These are phyloP conservation scores for Hermodice carunculata DNA, from an alignment of 2,888 invertebrate species.

Conservation along the genomic window DNA sequence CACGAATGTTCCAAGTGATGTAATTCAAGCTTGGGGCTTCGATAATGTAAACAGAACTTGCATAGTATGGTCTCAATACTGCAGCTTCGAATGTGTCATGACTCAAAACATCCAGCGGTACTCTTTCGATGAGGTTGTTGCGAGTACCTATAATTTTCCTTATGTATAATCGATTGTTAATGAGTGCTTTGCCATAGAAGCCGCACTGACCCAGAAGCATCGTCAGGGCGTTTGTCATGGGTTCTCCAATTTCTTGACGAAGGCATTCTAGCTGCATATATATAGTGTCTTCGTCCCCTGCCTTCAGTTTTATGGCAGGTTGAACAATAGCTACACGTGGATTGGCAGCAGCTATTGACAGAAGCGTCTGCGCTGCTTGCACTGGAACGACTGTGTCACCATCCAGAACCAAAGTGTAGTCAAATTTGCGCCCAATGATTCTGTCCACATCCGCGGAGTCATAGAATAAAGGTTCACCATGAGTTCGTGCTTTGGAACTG, in stretches of 20 bases:
- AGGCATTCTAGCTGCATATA: constrained; percentile 59
- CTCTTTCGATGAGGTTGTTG: constrained; percentile 52
- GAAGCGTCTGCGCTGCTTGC: constrained; percentile 49
- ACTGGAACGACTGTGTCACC: constrained; percentile 55
- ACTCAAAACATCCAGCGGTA: constrained; percentile 59
- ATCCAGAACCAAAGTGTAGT: constrained; percentile 59
- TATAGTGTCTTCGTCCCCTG: constrained; percentile 49
- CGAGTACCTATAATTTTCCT: constrained; percentile 54
- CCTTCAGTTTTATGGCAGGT: constrained; percentile 57
- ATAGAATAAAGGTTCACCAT: constrained; percentile 55
- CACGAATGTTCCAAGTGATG: constrained; percentile 59
- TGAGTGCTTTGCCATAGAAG: constrained; percentile 59
- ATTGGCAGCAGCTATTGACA: constrained; percentile 56
- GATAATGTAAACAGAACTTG: constrained; percentile 48
- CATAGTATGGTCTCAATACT: constrained; percentile 52
- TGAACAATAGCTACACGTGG: constrained; percentile 59
- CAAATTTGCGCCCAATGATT: constrained; percentile 51
- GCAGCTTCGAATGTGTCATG: constrained; percentile 63
- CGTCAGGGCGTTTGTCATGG: constrained; percentile 56
- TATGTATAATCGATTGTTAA: constrained; percentile 58
- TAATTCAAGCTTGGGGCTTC: constrained; percentile 59
- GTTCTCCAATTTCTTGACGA: constrained; percentile 55
- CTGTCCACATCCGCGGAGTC: constrained; percentile 55
- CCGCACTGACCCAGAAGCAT: constrained; percentile 54
- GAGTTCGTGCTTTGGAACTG: constrained; percentile 47